Evolutionary conservation across 2,888 invertebrate species (phyloP).

Genomic region (Tetrapedia diversipes): DNA sequence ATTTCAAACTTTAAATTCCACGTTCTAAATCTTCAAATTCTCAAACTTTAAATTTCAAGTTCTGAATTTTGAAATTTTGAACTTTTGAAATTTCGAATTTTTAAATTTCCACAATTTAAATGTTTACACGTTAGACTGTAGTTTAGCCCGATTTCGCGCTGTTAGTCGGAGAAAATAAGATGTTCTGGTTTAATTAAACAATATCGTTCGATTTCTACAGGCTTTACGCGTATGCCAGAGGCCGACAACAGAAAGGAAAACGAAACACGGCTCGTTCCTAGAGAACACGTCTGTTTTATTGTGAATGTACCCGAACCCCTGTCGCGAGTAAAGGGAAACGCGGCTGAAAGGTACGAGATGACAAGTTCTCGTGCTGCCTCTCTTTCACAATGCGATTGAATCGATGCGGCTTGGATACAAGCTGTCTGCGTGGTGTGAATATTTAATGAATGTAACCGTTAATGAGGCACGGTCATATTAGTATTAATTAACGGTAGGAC

Average conservation of each 20-base stretch:
- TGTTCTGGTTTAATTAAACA: no score
- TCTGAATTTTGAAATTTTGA: neutral
- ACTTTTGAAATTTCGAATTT: neutral
- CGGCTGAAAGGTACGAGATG: constrained; percentile 51
- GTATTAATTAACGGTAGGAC: constrained; percentile 74
- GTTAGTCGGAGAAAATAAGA: no score
- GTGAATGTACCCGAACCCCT: constrained; percentile 45
- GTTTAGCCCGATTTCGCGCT: no score
- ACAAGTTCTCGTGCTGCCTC: constrained; percentile 56
- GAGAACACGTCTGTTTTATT: constrained; percentile 44
- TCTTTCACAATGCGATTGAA: constrained; percentile 68
- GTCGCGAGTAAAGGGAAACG: constrained; percentile 44
- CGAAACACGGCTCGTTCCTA: constrained; percentile 32
- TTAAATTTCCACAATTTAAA: neutral
- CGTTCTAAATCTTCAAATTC: no score
- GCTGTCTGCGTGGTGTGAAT: constrained; percentile 69
- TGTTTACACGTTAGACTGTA: no score
- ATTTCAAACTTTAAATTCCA: no score
- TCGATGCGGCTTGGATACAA: constrained; percentile 65
- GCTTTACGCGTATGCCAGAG: constrained; percentile 1
- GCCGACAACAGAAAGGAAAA: constrained; percentile 33
- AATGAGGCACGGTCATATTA: constrained; percentile 75
- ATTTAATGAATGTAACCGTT: constrained; percentile 76
- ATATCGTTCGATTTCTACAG: constrained; percentile 23
- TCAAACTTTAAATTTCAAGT: no score